These are phyloP conservation scores for Melolontha melolontha DNA, from an alignment of 2,888 invertebrate genomes.

Conservation along the genomic window DNA sequence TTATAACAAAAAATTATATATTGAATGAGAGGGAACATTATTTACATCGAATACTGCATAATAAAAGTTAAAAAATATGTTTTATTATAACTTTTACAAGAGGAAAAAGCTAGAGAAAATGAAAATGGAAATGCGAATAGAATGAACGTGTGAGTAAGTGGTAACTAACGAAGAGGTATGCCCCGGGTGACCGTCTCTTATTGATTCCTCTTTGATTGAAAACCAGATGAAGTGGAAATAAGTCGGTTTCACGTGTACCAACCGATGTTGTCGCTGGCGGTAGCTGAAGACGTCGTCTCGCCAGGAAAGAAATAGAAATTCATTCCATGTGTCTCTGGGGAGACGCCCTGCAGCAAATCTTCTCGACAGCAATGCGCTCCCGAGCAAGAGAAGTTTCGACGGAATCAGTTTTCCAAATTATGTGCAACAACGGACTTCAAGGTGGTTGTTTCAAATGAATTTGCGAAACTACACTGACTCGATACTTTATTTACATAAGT, in stretches of 20 bases:
- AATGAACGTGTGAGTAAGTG: too few species aligned
- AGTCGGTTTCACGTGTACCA: slow-evolving; percentile 48
- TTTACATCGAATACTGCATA: too few species aligned
- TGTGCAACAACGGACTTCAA: too few species aligned
- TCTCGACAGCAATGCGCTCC: slow-evolving; percentile 3
- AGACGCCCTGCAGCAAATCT: slow-evolving; percentile 25
- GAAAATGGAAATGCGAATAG: too few species aligned
- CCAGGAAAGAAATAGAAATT: slow-evolving; percentile 29
- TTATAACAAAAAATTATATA: too few species aligned
- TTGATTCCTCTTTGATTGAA: slow-evolving; percentile 64
- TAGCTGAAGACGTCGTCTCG: slow-evolving; percentile 9
- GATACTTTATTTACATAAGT: too few species aligned
- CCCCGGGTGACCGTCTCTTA: slow-evolving; percentile 51
- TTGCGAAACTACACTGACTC: too few species aligned
- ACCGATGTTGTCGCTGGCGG: slow-evolving; percentile 12
- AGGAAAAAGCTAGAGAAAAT: too few species aligned
- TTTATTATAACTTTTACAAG: too few species aligned
- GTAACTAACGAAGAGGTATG: slow-evolving; percentile 39
- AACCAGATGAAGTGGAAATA: slow-evolving; percentile 65
- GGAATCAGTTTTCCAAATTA: slow-evolving; percentile 4
- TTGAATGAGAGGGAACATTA: too few species aligned
- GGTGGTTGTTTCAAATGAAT: too few species aligned
- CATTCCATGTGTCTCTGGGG: slow-evolving; percentile 27
- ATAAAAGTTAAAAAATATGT: too few species aligned
- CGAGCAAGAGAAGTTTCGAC: slow-evolving; percentile 10